A percentile compares a stretch with the other conserved stretches of the same genome.
Conservation (phyloP, 2,888 invertebrate genomes). For the Troides helena region DNA sequence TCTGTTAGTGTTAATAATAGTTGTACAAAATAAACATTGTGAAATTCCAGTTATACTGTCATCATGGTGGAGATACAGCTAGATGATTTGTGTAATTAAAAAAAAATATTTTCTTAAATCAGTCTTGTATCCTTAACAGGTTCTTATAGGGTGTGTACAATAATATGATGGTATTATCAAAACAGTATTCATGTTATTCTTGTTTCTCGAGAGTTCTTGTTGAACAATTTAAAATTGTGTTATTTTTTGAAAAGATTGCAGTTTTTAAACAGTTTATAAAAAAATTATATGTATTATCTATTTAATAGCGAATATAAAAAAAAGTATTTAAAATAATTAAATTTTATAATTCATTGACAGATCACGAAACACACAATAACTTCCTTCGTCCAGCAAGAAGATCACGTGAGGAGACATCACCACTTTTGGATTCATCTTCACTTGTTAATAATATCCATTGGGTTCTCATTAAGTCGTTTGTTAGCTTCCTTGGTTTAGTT, state of each 20-base stretch:
- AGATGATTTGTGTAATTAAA: constrained; percentile 9
- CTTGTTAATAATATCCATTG: constrained; percentile 16
- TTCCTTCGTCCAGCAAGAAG: constrained; percentile 39
- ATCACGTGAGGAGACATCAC: constrained; percentile 51
- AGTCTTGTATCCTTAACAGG: neutral
- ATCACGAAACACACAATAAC: constrained; percentile 59
- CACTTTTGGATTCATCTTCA: constrained; percentile 50
- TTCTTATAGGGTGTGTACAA: neutral
- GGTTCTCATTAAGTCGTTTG: constrained; percentile 45
- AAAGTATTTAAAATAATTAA: neutral
- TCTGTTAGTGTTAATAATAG: neutral
- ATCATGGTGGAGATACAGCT: constrained; percentile 21
- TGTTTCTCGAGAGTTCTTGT: neutral
- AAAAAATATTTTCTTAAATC: neutral
- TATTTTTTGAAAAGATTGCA: neutral
- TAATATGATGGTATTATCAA: too few relatives aligned
- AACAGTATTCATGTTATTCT: neutral
- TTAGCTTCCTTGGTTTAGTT: constrained; percentile 50
- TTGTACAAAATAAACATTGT: neutral
- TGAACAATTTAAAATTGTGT: neutral
- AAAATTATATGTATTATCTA: neutral
- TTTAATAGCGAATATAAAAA: neutral
- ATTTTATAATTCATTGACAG: constrained; percentile 36
- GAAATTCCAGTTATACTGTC: neutral
- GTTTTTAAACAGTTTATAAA: too few relatives aligned